Evolutionary conservation across 2,888 invertebrate genomes (phyloP), one percentile per base, ranked within the genome.

Genomic region (Caenorhabditis angaria): DNA sequence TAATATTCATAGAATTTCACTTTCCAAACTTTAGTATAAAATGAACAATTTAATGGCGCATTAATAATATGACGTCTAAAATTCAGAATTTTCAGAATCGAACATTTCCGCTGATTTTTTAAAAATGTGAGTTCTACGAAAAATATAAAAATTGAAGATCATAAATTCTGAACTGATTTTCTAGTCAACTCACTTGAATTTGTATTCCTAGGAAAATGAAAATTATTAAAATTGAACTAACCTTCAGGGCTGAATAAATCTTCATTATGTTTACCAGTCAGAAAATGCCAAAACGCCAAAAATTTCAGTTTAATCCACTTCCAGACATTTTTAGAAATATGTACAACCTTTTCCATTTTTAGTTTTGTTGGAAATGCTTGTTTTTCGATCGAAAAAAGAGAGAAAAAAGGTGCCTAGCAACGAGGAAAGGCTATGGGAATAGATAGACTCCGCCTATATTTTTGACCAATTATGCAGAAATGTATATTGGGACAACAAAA

Each of bases 281-380:
- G 6, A 68, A 65, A 72, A 41, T 47, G 47, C 61, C 65, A 68
- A 27, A 71, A 54, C 14, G 64, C 28, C 48, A 71, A 22, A 48
- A 71, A 61, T 58, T 71, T 67, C 14, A 65, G 59, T n/a, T 64
- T 67, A 2, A 71, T 61, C 71, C 71, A 71, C 28, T 61, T 61
- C 70, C 70, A 70, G 20, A 25, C 50, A 20, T 50, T 55, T 50
- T 60, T 29, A 0, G 53, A 18, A n/a, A 70, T 55, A 60, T 65
- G 70, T 10, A 55, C 29, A 3, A 62, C 25, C 35, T 70, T 63
- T 35, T 70, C 65, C 70, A 65, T 70, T 25, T 53, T 24, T 63
- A 22, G 6, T 48, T 51, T 59, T 41, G 24, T 41, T 61, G 12
- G n/a, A 25, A 48, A 5, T 41, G n/a, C n/a, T n/a, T n/a, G n/a